Base-by-base conservation (phyloP, 2,113 vertebrate genomes). In the Nannobrachium achirus region DNA sequence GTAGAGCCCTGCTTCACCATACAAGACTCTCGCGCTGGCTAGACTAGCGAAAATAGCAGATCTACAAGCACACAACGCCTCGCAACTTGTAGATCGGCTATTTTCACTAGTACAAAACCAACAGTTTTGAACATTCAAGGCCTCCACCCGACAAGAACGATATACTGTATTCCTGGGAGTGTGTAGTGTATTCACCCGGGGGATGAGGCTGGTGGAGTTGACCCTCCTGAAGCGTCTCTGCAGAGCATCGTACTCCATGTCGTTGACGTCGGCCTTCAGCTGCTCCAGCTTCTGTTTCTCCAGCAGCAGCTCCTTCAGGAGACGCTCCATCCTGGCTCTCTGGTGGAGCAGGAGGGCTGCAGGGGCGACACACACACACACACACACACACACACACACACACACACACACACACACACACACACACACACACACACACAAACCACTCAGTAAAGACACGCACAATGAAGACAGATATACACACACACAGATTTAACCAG, bases 291-390 rank as follows among this genome's bases (percentile, higher is more conserved):
- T 97, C 81, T 98, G 95, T 72, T 90, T 94, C 89, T 98, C 96
- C 79, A 94, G 75, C 85, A 92, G 92, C 82, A 99, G 89, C 16
- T 97, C 96, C 89, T 99, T 99, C 88, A 94, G 83, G 83, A 99
- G 91, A 69, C 98, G 95, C 92, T 99, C 97, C 98, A 98, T 99
- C 88, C 97, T 94, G 75, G 97, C 97, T 71, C 96, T 93, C 60
- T 99, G 98, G 91, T 99, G 98, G 80, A 99, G 94, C 84, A 99
- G 90, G 84, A 99, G 95, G 78, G 97, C 97, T 99, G 84, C 13
- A 42, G 16, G 64, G 57, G 55, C 5, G 48, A 59, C 8, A 64
- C 39, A 66, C 8, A 44, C 20, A 56, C 10, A 56, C 11, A 11
- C 52, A 1, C 40, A 10, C 39, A 40, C 18, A 13, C 53, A 15